A percentile compares a stretch with the other conserved stretches of the same genome.
These are phyloP conservation scores for Galeopsomyia nigrocyanea DNA, from an alignment of 2,888 invertebrate species.

Conservation along the genomic window DNA sequence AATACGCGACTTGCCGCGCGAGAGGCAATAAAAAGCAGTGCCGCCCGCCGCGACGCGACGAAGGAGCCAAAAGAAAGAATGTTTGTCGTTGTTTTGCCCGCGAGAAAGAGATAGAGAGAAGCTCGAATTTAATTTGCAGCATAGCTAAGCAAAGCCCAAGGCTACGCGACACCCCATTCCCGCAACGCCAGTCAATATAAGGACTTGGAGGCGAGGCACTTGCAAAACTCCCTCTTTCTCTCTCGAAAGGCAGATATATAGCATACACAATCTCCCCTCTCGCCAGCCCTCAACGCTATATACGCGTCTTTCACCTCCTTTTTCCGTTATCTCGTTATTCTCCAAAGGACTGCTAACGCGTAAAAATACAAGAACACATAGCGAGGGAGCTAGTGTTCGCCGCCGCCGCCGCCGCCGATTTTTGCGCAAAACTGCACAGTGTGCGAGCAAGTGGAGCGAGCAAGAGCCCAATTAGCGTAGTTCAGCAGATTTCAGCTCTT, in stretches of 20 bases:
- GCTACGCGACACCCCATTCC: conserved; percentile 55
- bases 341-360: neutral
- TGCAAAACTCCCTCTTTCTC: neutral
- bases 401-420: too few relatives aligned
- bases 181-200: conserved; percentile 62
- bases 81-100: conserved; percentile 23
- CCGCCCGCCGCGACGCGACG: too few relatives aligned
- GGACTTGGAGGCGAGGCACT: conserved; percentile 49
- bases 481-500: too few relatives aligned
- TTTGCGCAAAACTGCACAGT: neutral
- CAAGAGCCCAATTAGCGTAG: too few relatives aligned
- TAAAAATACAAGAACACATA: neutral
- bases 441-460: too few relatives aligned
- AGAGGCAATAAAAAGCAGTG: too few relatives aligned
- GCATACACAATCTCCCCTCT: neutral
- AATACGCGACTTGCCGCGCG: too few relatives aligned
- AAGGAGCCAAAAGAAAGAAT: neutral
- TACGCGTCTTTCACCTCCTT: neutral
- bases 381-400: too few relatives aligned
- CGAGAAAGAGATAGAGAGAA: neutral
- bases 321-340: neutral
- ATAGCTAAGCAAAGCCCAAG: conserved; percentile 60
- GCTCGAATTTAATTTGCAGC: conserved; percentile 64
- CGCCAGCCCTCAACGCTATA: neutral
- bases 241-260: neutral